Percentiles rank a stretch among this genome's conserved stretches.
phyloP scores from a whole-genome alignment of 2,113 vertebrate species.

The Brachypodius melanocephalos region DNA sequence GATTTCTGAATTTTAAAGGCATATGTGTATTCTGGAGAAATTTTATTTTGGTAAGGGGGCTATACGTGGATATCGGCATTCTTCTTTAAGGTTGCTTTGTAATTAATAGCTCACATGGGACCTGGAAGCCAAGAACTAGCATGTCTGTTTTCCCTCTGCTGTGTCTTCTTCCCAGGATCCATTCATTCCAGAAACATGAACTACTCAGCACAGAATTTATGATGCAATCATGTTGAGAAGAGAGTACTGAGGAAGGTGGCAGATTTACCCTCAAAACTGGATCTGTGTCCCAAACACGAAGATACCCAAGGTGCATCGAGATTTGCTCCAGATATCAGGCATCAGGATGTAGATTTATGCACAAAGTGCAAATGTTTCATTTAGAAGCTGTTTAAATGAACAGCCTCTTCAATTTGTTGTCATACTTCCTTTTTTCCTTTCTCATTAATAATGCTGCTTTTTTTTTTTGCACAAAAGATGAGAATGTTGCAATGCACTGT shows the following conservation, averaged over 20 bases:
- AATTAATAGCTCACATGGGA: background rate
- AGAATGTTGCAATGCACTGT: background rate
- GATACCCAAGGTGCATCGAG: background rate
- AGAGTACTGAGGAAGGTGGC: background rate
- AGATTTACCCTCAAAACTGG: background rate
- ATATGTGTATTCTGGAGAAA: background rate
- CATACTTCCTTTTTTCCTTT: background rate
- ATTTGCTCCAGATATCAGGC: background rate
- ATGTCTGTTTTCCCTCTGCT: background rate
- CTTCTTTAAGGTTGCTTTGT: background rate
- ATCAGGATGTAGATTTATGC: slow-evolving; percentile 20
- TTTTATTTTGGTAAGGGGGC: background rate
- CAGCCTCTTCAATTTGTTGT: slow-evolving; percentile 2
- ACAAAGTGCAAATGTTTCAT: background rate
- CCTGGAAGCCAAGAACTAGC: background rate
- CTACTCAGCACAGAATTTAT: background rate
- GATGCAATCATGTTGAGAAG: background rate
- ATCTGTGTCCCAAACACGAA: background rate
- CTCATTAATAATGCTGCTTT: background rate
- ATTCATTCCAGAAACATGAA: background rate
- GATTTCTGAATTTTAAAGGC: background rate
- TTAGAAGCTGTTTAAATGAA: slow-evolving; percentile 11
- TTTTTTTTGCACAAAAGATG: background rate
- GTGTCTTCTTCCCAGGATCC: background rate
- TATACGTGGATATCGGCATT: fast-evolving